Percentiles rank a stretch among this genome's conserved stretches.
phyloP scores from a whole-genome alignment of 2,113 vertebrate species.

The Perca flavescens region DNA sequence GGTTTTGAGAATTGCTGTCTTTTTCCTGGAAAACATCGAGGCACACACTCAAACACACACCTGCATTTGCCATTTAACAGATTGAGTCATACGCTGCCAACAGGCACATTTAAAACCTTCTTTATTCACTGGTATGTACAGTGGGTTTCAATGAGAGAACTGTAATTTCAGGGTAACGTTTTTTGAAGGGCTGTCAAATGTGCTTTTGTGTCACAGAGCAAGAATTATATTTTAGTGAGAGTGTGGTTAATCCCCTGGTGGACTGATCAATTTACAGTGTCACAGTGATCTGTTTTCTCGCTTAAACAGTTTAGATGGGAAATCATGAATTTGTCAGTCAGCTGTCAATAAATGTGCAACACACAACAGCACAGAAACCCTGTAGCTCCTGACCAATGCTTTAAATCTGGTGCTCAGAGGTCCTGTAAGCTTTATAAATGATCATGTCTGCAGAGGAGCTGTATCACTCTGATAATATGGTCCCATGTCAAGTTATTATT shows the following conservation, averaged over 20 bases:
- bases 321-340: not conserved
- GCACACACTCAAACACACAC: constrained; percentile 7
- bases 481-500: constrained; percentile 8
- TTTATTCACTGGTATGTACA: constrained; percentile 8
- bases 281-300: not conserved
- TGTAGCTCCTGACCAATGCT: not conserved
- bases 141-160: not conserved
- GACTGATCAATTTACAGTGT: not conserved
- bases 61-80: constrained; percentile 42
- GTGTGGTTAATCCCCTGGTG: not conserved
- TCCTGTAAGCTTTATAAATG: constrained; percentile 6
- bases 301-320: not conserved
- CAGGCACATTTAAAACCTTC: constrained; percentile 16
- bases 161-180: not conserved
- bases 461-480: constrained; percentile 6
- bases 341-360: constrained; percentile 4
- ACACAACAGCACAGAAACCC: not conserved
- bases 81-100: constrained; percentile 17
- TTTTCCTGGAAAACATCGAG: constrained; percentile 48
- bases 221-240: not conserved
- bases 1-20: constrained; percentile 2
- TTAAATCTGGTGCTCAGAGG: not conserved
- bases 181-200: not conserved
- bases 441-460: not conserved
- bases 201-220: constrained; percentile 1